Evolutionary conservation across 1,140 invertebrate species (phyloP).

Genomic region (Lepidurus couesii): DNA sequence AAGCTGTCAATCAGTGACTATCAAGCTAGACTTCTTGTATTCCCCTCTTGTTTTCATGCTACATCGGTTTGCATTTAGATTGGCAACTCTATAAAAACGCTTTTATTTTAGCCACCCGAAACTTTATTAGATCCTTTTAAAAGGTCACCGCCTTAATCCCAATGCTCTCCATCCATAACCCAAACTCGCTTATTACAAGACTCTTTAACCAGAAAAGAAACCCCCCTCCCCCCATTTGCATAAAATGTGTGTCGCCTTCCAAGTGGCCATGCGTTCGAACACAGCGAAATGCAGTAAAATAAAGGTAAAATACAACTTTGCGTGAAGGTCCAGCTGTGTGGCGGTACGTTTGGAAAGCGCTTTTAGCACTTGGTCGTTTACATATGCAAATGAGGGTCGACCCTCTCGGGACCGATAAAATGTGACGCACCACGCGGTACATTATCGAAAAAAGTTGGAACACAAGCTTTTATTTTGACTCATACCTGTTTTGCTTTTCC

Average conservation of each 20-base stretch:
- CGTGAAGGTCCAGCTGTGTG: slow-evolving; percentile 17
- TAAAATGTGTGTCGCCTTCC: slow-evolving; percentile 10
- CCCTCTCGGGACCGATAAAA: background rate
- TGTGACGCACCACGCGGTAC: background rate
- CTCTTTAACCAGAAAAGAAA: background rate
- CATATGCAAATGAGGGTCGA: slow-evolving; percentile 17
- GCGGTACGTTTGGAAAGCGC: slow-evolving; percentile 20
- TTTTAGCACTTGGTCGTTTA: slow-evolving; percentile 22
- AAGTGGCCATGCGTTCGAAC: background rate
- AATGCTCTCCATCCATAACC: background rate
- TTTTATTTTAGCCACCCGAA: background rate
- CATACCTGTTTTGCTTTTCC: background rate
- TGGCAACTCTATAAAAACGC: slow-evolving; percentile 1
- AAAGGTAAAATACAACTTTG: slow-evolving; percentile 20
- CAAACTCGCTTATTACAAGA: background rate
- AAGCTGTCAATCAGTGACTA: slow-evolving; percentile 8
- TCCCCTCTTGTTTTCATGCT: background rate
- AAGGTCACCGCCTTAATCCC: slow-evolving; percentile 1
- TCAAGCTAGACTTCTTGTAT: background rate
- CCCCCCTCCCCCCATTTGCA: background rate
- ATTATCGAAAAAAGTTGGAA: background rate
- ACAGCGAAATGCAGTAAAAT: background rate
- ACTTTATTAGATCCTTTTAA: background rate
- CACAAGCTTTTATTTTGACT: background rate
- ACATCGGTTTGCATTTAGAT: background rate